Percentiles rank a stretch among this genome's conserved stretches.
phyloP scores from a whole-genome alignment of 2,797 vertebrate genomes.

The Microchirus variegatus region DNA sequence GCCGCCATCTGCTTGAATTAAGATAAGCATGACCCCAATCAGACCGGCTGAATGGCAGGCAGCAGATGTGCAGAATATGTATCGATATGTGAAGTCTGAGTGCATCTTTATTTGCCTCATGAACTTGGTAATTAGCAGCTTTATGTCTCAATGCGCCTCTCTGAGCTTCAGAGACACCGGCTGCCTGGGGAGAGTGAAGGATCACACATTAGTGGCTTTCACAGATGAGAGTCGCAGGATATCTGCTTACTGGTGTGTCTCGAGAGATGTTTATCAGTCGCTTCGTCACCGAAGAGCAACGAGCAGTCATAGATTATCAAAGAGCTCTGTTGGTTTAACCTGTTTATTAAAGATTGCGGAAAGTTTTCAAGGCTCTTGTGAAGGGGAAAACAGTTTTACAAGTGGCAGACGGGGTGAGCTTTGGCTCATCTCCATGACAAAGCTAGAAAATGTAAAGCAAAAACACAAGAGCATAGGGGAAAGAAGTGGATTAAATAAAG shows the following conservation, averaged over 20 bases:
- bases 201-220: constrained; percentile 22
- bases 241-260: constrained; percentile 2
- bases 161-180: constrained; percentile 36
- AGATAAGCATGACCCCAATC: constrained; percentile 75
- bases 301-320: constrained; percentile 2
- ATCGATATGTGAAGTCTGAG: constrained; percentile 68
- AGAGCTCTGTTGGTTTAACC: background rate
- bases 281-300: background rate
- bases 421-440: too few relatives aligned
- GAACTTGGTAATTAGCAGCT: constrained; percentile 73
- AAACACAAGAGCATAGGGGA: too few relatives aligned
- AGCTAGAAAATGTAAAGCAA: too few relatives aligned
- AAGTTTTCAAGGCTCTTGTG: background rate
- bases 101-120: constrained; percentile 56
- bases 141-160: constrained; percentile 56
- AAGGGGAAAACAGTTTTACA: background rate
- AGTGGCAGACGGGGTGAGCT: too few relatives aligned
- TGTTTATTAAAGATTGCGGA: background rate
- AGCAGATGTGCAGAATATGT: constrained; percentile 63
- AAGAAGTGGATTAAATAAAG: too few relatives aligned
- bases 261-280: constrained; percentile 29
- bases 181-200: constrained; percentile 37
- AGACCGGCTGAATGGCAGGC: constrained; percentile 60
- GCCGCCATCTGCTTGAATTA: constrained; percentile 73
- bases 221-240: constrained; percentile 13